Base-by-base conservation (phyloP, 2,888 invertebrate species). In the Drosophila affinis region DNA sequence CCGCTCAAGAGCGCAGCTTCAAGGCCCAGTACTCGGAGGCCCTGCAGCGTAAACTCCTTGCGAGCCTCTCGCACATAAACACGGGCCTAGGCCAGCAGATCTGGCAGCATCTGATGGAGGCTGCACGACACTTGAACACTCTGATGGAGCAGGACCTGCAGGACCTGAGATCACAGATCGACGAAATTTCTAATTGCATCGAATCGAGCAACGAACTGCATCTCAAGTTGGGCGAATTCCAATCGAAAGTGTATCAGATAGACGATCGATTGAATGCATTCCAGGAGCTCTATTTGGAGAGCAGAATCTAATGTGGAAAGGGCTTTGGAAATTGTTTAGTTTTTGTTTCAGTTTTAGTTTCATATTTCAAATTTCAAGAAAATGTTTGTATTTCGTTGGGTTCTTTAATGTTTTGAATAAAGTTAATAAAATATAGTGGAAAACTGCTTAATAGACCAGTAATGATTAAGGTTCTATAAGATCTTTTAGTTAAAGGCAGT, bases 11-110 rank as follows among this genome's bases (percentile, higher is more conserved):
- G 92, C 94, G 96, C 51, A 93, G 96, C 75, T 99, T 99, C 93
- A 99, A 99, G 93, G 94, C 94, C 60, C 99, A 99, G 93, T 99
- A 99, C 92, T 97, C 97, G 34, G 94, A 94, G 70, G 98, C 98
- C 93, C 98, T 98, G 71, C 96, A 98, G 17, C 95, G 96, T 90
- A 98, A 98, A 92, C 93, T 98, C 75, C 94, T 96, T 78, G 95
- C 98, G 89, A 97, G 98, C 89, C 97, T 98, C 7, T 98, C 98
- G 93, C 94, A 98, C 82, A 98, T 98, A 18, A 97, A 98, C 59
- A 96, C 97, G 57, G 98, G 98, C 93, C 98, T 98, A 93, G 98
- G 98, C 91, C 98, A 98, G 46, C 85, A 85, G 63, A 62, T 81
- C 53, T 55, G 64, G 39, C 75, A 78, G 27, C 76, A 88, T 9